Base-by-base conservation (phyloP, 2,888 invertebrate species). In the Dexiosoma caninum region DNA sequence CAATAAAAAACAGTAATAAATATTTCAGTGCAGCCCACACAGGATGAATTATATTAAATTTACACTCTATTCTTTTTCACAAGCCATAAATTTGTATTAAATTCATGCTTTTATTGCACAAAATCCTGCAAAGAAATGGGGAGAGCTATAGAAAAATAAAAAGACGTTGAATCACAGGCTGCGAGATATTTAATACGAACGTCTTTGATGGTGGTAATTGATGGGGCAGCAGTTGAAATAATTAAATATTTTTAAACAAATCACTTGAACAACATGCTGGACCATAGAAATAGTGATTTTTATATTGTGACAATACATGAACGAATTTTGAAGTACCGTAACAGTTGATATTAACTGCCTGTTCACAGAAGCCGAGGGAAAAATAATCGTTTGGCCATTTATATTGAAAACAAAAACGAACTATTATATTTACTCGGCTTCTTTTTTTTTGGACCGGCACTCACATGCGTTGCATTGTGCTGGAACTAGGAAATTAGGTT, bases 1-100 rank as follows among this genome's bases (percentile, higher is more conserved):
- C 3, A 27, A 27, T 27, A 27, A 6, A 35, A 14, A 76, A 51
- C 5, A 16, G n/a, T 37, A 74, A 77, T 81, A 81, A 81, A 81
- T 81, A 76, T 64, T 81, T 81, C 77, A 64, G 9, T 74, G 27
- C 57, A 74, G 81, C 81, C 81, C 81, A 81, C 81, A 81, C 81
- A 81, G 51, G 64, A 72, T 74, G 81, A 64, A 77, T 74, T 81
- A 81, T 81, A 77, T 74, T 74, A 77, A 77, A 81, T 81, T 77
- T 74, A 74, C 69, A 81, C 81, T 77, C 72, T 64, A 70, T 77
- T 72, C 55, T 49, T 69, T 77, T 81, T 77, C 72, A 77, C 71
- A 77, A 69, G 67, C 62, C 62, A 74, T 81, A 81, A 77, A 81
- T 81, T 77, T 57, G 51, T 72, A 77, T 81, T 81, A 69, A 81